phyloP scores from a whole-genome alignment of 2,113 vertebrate genomes.

The Sinocyclocheilus anshuiensis region DNA sequence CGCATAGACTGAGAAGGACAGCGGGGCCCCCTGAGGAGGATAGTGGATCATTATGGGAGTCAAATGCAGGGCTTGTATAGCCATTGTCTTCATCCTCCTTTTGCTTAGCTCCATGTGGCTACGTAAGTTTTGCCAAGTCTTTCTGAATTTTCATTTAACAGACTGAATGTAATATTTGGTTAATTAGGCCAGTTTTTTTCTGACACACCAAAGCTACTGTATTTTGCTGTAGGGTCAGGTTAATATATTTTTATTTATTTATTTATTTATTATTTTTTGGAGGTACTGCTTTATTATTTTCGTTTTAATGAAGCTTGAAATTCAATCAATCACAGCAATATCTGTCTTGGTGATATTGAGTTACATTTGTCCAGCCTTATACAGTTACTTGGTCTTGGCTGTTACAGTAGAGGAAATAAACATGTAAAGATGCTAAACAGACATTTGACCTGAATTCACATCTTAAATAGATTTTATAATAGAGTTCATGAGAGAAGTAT shows the following conservation, averaged over 20 bases:
- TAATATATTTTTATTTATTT: neutral
- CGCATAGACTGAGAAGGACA: neutral
- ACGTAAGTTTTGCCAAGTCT: slow-evolving; percentile 30
- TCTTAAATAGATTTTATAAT: neutral
- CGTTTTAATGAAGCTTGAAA: neutral
- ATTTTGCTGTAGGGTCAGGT: neutral
- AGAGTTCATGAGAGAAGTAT: neutral
- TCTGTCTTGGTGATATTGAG: neutral
- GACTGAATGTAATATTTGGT: neutral
- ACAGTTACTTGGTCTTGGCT: neutral
- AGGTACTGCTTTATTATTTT: neutral
- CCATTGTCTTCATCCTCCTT: slow-evolving; percentile 41
- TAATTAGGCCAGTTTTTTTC: neutral
- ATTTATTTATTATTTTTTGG: neutral
- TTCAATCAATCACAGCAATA: neutral
- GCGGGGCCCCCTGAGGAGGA: neutral
- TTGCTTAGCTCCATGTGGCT: slow-evolving; percentile 46
- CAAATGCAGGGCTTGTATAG: slow-evolving; percentile 35
- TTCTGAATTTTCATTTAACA: neutral
- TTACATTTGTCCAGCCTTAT: neutral
- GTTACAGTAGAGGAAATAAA: neutral
- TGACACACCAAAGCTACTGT: neutral
- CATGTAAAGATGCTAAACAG: neutral
- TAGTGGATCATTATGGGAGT: slow-evolving; percentile 43
- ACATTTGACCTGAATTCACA: neutral